Conservation (phyloP, 2,888 invertebrate species). For the Neoascia interrupta region DNA sequence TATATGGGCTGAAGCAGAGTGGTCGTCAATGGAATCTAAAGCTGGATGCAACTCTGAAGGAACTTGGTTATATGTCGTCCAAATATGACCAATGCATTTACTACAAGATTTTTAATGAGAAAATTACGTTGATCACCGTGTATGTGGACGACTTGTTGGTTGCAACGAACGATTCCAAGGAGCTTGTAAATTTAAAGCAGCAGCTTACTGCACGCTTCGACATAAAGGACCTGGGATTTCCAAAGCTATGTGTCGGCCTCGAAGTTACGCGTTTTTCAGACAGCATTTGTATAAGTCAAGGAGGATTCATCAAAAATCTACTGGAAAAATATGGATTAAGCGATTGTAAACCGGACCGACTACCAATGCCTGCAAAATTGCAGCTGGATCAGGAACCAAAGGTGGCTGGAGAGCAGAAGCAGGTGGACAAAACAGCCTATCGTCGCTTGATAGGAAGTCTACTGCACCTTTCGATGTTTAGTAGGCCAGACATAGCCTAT, state of each 20-base stretch:
- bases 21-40: conserved; percentile 25
- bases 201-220: not conserved
- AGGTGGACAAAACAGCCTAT: conserved; percentile 13
- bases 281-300: conserved; percentile 11
- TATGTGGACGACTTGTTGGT: conserved; percentile 20
- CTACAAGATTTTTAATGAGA: conserved; percentile 2
- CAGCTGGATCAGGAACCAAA: conserved; percentile 20
- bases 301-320: conserved; percentile 19
- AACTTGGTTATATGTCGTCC: conserved; percentile 6
- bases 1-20: conserved; percentile 32
- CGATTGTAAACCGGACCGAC: conserved; percentile 18
- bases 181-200: not conserved
- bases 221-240: not conserved
- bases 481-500: conserved; percentile 36
- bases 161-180: conserved; percentile 1
- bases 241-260: conserved; percentile 15
- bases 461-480: conserved; percentile 36
- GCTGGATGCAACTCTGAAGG: conserved; percentile 4
- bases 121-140: conserved; percentile 6
- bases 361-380: conserved; percentile 11
- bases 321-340: conserved; percentile 9
- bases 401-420: conserved; percentile 12
- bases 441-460: conserved; percentile 23
- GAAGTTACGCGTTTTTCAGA: conserved; percentile 5
- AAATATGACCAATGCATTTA: conserved; percentile 28